A percentile compares a stretch with the other conserved stretches of the same genome.
phyloP scores from a whole-genome alignment of 2,797 vertebrate genomes.

The Apodemus agrarius region DNA sequence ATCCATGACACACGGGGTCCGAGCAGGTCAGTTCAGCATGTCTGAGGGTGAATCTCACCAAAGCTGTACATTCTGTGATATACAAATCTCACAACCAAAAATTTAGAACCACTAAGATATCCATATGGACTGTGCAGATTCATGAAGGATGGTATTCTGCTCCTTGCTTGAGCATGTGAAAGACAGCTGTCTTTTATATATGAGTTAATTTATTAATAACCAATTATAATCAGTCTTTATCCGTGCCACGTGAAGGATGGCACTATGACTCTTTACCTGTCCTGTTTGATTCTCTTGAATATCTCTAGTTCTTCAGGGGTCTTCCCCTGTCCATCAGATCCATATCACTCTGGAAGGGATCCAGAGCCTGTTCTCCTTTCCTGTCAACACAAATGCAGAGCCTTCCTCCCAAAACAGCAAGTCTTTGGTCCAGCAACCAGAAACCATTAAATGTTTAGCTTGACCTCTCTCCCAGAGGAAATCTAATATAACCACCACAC shows the following conservation, averaged over 20 bases:
- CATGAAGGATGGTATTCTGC: neutral
- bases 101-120: no score
- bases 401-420: no score
- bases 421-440: no score
- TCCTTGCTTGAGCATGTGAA: neutral
- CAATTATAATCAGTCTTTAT: neutral
- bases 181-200: neutral
- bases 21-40: no score
- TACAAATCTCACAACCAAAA: neutral
- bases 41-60: no score
- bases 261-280: neutral
- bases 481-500: no score
- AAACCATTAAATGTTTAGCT: no score
- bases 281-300: neutral
- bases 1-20: no score
- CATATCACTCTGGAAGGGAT: neutral
- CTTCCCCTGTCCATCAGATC: neutral
- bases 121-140: neutral
- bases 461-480: no score
- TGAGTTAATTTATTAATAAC: neutral
- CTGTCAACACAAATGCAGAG: neutral
- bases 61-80: neutral
- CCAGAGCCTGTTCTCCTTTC: neutral
- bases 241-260: neutral
- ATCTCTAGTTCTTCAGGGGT: neutral